phyloP scores from a whole-genome alignment of 1,140 invertebrate species.

The Pachyrhynchus sulphureomaculatus region DNA sequence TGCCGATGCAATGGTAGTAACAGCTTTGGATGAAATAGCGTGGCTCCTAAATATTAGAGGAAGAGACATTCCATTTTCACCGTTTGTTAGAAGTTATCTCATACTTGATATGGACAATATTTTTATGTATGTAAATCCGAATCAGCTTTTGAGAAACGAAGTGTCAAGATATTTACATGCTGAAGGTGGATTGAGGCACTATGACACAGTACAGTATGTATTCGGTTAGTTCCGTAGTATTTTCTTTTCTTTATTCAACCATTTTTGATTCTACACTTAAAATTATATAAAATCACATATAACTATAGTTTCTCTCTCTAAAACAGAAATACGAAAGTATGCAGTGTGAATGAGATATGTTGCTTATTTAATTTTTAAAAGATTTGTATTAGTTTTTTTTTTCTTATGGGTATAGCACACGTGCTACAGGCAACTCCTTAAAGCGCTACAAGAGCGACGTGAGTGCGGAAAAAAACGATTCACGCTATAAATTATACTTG shows the following conservation, averaged over 20 bases:
- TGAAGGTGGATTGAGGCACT: conserved; percentile 29
- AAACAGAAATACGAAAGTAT: too few relatives aligned
- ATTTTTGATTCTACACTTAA: too few relatives aligned
- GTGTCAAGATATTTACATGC: conserved; percentile 39
- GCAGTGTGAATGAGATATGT: too few relatives aligned
- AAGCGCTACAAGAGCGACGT: too few relatives aligned
- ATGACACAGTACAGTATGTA: conserved; percentile 43
- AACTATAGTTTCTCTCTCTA: too few relatives aligned
- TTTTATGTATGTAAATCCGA: conserved; percentile 63
- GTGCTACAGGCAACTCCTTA: too few relatives aligned
- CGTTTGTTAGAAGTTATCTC: conserved; percentile 75
- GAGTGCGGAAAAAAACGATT: too few relatives aligned
- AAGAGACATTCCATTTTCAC: conserved; percentile 83
- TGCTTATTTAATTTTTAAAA: too few relatives aligned
- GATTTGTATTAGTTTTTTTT: too few relatives aligned
- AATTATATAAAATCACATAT: too few relatives aligned
- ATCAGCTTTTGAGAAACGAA: conserved; percentile 39
- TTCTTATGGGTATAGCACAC: too few relatives aligned
- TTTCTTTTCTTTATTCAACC: neutral
- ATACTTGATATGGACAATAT: conserved; percentile 60
- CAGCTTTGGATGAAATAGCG: conserved; percentile 88
- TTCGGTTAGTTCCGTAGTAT: neutral
- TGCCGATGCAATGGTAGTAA: conserved; percentile 80
- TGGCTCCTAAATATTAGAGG: conserved; percentile 96
- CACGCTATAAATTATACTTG: too few relatives aligned